A percentile compares a stretch with the other conserved stretches of the same genome.
Evolutionary conservation across 1,140 invertebrate species (phyloP).

Genomic region (Neuroterus valhalla): DNA sequence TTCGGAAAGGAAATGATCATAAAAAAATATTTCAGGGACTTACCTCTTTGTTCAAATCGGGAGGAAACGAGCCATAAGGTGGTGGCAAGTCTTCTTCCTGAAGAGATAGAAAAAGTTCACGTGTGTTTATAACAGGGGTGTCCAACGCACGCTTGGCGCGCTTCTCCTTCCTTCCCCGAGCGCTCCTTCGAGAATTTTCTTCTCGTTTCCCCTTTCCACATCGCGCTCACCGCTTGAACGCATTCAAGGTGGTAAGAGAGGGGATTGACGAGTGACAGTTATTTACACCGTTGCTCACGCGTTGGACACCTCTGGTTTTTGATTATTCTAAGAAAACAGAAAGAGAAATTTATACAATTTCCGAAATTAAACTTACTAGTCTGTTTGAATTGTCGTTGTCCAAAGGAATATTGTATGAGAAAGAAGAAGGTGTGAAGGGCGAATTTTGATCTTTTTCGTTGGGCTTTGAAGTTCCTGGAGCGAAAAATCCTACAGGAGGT

Average conservation of each 20-base stretch:
- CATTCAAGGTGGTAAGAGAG: no score
- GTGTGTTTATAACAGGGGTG: slow-evolving; percentile 33
- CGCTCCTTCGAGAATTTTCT: no score
- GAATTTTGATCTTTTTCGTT: slow-evolving; percentile 69
- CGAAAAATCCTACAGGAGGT: slow-evolving; percentile 76
- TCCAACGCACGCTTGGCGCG: no score
- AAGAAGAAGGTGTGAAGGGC: slow-evolving; percentile 74
- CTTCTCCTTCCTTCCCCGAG: no score
- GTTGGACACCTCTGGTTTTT: no score
- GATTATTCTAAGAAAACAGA: not conserved
- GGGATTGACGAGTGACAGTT: no score
- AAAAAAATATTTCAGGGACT: slow-evolving; percentile 36
- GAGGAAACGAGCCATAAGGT: slow-evolving; percentile 70
- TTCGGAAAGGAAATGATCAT: not conserved
- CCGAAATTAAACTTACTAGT: slow-evolving; percentile 67
- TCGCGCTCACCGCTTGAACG: no score
- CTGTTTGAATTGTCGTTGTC: slow-evolving; percentile 66
- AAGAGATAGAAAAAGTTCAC: slow-evolving; percentile 53
- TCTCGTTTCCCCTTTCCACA: no score
- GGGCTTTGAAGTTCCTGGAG: slow-evolving; percentile 57
- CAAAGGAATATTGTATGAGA: slow-evolving; percentile 84
- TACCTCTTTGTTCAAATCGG: slow-evolving; percentile 74
- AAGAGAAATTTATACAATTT: slow-evolving; percentile 57
- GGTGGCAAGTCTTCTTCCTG: slow-evolving; percentile 75
- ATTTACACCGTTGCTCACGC: no score